Evolutionary conservation across 1,140 invertebrate species (phyloP), one percentile per base, ranked within the genome.

Genomic region (Holotrichia oblita): DNA sequence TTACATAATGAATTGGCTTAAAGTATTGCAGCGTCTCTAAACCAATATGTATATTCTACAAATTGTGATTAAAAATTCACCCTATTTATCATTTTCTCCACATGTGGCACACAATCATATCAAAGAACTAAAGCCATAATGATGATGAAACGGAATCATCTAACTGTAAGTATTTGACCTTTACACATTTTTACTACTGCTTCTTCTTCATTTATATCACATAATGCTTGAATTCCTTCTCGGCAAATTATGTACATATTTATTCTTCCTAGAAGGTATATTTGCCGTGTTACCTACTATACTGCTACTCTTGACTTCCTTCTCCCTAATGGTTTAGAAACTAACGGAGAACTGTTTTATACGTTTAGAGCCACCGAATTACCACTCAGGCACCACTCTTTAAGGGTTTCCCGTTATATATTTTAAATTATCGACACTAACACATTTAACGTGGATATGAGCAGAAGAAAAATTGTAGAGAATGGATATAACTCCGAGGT

Each of bases 161-260:
- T 69, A 24, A 24, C 22, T 6, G 2, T 17, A 55, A 17, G 48
- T 55, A 27, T 69, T 69, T 34, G 20, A 27, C 27, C 2, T 69
- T 69, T 69, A 69, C 61, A 69, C 61, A 34, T 27, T 69, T 69
- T 24, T 69, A 17, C 59, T 24, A 34, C 61, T 14, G 20, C 27
- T 34, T 20, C 61, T 34, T 69, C 61, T 69, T 69, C 61, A 27
- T 69, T 69, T 69, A 69, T 69, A 69, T 69, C 61, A 69, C 61
- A 69, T 69, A 69, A 69, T 69, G 61, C 61, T 69, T 69, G 61
- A 69, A 69, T 69, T 69, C 61, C 61, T 24, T 69, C 61, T 69
- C 61, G 61, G 61, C 61, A 27, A 27, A 69, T 69, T 69, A 69
- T 69, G 20, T 69, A 69, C 61, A 69, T 22, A 69, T 69, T 69